These are phyloP conservation scores for Pollenia labialis DNA, from an alignment of 2,888 invertebrate genomes.

Conservation along the genomic window DNA sequence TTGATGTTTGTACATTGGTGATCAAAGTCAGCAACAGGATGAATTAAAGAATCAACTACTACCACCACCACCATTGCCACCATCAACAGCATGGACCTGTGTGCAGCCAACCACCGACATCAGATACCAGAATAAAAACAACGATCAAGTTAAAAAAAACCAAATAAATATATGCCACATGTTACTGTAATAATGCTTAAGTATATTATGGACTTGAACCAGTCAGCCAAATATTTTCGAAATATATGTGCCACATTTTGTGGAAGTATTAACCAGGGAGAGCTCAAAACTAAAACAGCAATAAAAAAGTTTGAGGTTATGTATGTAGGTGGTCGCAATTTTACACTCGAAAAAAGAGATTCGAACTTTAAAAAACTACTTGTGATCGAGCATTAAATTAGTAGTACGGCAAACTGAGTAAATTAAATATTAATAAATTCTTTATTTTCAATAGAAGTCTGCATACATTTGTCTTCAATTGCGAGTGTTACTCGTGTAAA, in stretches of 20 bases:
- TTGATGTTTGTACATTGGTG: constrained; percentile 21
- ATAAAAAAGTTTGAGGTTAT: constrained; percentile 38
- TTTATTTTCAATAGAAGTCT: no score
- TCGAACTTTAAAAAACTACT: no score
- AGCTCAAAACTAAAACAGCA: constrained; percentile 1
- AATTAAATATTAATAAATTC: no score
- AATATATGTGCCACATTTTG: constrained; percentile 64
- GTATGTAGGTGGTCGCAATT: constrained; percentile 70
- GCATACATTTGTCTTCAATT: no score
- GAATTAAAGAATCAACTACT: constrained; percentile 59
- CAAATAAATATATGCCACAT: constrained; percentile 68
- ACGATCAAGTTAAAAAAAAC: neutral
- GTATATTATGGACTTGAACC: constrained; percentile 71
- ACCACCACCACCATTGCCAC: constrained; percentile 23
- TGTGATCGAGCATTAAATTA: no score
- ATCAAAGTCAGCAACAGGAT: constrained; percentile 56
- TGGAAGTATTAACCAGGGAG: constrained; percentile 7
- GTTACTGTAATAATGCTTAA: constrained; percentile 69
- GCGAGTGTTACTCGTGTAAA: no score
- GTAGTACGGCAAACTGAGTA: no score
- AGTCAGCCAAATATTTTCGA: constrained; percentile 62
- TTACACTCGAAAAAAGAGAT: constrained; percentile 41
- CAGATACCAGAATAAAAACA: constrained; percentile 42
- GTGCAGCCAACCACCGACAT: constrained; percentile 31
- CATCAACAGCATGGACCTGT: constrained; percentile 2